Evolutionary conservation across 2,797 vertebrate genomes (phyloP).

Genomic region (Melanotaenia boesemani): DNA sequence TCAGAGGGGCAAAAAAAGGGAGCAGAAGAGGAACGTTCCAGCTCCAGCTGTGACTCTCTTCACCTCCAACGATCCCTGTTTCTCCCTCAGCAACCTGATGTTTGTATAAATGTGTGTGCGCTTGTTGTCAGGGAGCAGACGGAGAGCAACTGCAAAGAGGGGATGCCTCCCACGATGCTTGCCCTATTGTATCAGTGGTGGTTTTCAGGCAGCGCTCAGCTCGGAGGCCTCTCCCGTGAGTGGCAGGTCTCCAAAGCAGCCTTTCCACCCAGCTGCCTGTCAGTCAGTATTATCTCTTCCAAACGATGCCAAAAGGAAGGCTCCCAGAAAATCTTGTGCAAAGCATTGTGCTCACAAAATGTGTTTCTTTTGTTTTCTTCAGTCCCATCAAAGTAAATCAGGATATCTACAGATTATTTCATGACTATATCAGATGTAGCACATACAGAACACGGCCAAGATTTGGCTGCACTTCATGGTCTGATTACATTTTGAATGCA

Average conservation of each 20-base stretch:
- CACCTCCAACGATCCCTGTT: constrained; percentile 59
- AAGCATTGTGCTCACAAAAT: neutral
- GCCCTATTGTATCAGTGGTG: constrained; percentile 40
- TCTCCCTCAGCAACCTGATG: constrained; percentile 29
- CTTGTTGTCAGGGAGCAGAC: constrained; percentile 9
- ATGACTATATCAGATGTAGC: constrained; percentile 4
- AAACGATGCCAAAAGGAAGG: constrained; percentile 27
- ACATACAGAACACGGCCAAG: neutral
- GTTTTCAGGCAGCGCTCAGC: constrained; percentile 38
- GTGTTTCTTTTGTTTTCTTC: neutral
- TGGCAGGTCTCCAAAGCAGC: constrained; percentile 54
- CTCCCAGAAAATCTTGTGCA: constrained; percentile 1
- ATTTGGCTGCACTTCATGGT: too few species aligned
- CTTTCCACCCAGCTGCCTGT: constrained; percentile 59
- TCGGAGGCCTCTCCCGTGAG: constrained; percentile 60
- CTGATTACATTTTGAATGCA: too few species aligned
- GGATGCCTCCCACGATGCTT: constrained; percentile 53
- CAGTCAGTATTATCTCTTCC: constrained; percentile 56
- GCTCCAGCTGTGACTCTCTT: constrained; percentile 58
- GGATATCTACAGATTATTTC: constrained; percentile 8
- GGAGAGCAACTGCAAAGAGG: constrained; percentile 15
- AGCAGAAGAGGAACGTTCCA: constrained; percentile 28
- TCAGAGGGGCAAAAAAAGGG: constrained; percentile 21
- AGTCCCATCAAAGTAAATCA: neutral
- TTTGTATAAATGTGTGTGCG: neutral